These are phyloP conservation scores for Leucania comma DNA, from an alignment of 2,888 invertebrate species.

Conservation along the genomic window DNA sequence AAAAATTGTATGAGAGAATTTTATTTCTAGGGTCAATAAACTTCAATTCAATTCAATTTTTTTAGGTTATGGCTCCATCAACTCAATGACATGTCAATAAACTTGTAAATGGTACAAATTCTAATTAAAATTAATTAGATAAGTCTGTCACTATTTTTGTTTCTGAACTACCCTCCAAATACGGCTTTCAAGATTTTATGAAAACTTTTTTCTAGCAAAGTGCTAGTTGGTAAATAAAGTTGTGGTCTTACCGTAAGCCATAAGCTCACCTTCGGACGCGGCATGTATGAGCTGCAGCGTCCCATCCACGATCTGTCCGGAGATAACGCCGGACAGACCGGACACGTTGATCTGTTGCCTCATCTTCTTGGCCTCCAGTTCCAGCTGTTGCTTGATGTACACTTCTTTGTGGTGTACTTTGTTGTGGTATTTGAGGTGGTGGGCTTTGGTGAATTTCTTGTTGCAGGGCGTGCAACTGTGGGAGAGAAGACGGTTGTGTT, in stretches of 20 bases:
- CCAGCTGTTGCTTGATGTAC: constrained; percentile 86
- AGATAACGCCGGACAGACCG: constrained; percentile 81
- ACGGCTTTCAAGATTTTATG: too few relatives aligned
- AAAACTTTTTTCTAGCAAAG: too few relatives aligned
- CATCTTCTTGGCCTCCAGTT: constrained; percentile 86
- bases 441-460: constrained; percentile 89
- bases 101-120: too few relatives aligned
- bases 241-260: constrained; percentile 17
- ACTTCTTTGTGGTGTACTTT: constrained; percentile 89
- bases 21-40: too few relatives aligned
- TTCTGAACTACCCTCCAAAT: too few relatives aligned
- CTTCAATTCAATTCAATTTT: too few relatives aligned
- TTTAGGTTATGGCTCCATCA: too few relatives aligned
- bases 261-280: constrained; percentile 75
- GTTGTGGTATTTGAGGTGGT: constrained; percentile 89
- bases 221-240: too few relatives aligned
- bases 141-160: too few relatives aligned
- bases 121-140: too few relatives aligned
- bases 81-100: too few relatives aligned
- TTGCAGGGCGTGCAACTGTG: constrained; percentile 85
- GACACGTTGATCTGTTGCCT: constrained; percentile 84
- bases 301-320: constrained; percentile 86
- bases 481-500: neutral
- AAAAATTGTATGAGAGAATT: too few relatives aligned
- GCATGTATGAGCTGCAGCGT: constrained; percentile 80